A percentile compares a stretch with the other conserved stretches of the same genome.
phyloP scores from a whole-genome alignment of 2,888 invertebrate genomes.

The Drosophila nigricruria region DNA sequence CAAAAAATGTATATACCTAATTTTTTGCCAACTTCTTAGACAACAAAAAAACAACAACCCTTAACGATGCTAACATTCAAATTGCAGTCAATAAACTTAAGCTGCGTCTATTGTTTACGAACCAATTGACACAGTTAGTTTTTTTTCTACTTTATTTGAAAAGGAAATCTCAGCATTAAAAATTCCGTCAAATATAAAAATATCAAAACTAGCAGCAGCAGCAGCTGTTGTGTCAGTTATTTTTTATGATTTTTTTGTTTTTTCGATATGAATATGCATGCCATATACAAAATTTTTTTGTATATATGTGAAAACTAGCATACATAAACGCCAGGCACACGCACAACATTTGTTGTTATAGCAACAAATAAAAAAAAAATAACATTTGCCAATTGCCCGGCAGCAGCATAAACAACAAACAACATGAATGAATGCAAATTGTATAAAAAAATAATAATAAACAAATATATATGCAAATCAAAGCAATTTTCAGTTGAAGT shows the following conservation, averaged over 20 bases:
- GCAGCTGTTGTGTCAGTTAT: conserved; percentile 19
- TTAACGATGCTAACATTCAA: conserved; percentile 33
- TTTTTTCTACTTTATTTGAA: conserved; percentile 8
- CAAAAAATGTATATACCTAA: neutral
- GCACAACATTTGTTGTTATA: conserved; percentile 44
- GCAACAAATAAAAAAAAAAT: conserved; percentile 30
- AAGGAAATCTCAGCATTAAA: conserved; percentile 42
- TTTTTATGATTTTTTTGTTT: conserved; percentile 11
- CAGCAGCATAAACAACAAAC: conserved; percentile 32
- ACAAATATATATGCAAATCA: conserved; percentile 8
- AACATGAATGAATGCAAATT: conserved; percentile 31
- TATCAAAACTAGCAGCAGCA: conserved; percentile 32
- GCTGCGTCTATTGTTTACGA: conserved; percentile 1
- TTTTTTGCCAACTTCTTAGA: neutral
- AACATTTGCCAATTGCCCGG: conserved; percentile 37
- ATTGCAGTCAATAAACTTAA: conserved; percentile 28
- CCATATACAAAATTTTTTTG: conserved; percentile 7
- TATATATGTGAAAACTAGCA: conserved; percentile 22
- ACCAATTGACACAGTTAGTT: conserved; percentile 36
- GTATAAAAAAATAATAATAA: conserved; percentile 6
- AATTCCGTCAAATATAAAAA: conserved; percentile 47
- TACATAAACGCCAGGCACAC: conserved; percentile 35
- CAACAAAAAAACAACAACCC: neutral
- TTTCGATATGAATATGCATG: conserved; percentile 54
- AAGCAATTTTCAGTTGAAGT: conserved; percentile 1